Evolutionary conservation across 2,888 invertebrate species (phyloP), one percentile per base, ranked within the genome.

Genomic region (Eupeodes latifasciatus): DNA sequence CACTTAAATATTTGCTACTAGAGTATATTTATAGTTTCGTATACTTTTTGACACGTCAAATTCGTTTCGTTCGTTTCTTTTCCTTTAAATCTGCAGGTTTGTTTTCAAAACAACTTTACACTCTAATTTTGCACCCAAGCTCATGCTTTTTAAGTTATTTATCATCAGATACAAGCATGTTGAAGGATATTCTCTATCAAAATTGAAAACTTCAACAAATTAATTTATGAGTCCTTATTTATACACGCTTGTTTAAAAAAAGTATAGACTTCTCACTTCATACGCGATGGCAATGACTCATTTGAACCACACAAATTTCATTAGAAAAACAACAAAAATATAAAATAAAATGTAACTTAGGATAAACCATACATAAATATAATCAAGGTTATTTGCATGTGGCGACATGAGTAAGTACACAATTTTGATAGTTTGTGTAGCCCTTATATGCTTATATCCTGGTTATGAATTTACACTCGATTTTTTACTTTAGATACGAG

Each of bases 321-420:
- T 62, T 62, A 40, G 2, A 27, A 27, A 1, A 27, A 27, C 27
- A 27, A 27, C 27, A 11, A 62, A 62, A 64, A 62, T 5, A 7
- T 4, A 40, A 40, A 40, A 66, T 7, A 66, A 12, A 34, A 19
- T 62, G 62, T 40, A 27, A 62, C n/a, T 9, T 9, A 0, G n/a
- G 4, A 10, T 62, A 62, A 14, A 61, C 66, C 47, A 66, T 66
- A 19, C 1, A 66, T 66, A 66, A 66, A 19, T 19, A 66, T 66
- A 66, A 66, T 66, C 66, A 66, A 49, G 47, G 66, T 66, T 66
- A 66, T 66, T 47, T 66, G 66, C 66, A 66, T 66, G 47, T 47
- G 66, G 66, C 47, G 47, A 66, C 66, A 64, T 64, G 64, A 64
- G 19, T 64, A 40, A 40, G 40, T 40, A 40, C 40, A 5, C 12